These are phyloP conservation scores for Orientallactaga bullata DNA, from an alignment of 2,113 vertebrate species.

Conservation along the genomic window DNA sequence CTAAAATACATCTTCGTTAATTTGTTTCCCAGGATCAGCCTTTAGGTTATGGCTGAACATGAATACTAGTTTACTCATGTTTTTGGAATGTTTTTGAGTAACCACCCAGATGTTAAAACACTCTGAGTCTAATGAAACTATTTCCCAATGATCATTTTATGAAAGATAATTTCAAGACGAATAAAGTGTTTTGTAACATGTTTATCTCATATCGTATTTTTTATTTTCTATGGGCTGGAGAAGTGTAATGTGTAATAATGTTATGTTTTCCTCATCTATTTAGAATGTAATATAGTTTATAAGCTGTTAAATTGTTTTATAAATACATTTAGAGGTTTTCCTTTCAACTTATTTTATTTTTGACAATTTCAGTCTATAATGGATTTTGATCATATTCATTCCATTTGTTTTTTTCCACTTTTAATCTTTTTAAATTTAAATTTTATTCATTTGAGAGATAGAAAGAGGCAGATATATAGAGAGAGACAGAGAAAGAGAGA, in stretches of 20 bases:
- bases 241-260: not conserved
- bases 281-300: not conserved
- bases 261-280: not conserved
- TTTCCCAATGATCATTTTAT: slow-evolving; percentile 53
- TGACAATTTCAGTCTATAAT: not conserved
- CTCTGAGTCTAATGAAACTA: slow-evolving; percentile 53
- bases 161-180: slow-evolving; percentile 64
- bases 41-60: slow-evolving; percentile 32
- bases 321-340: not conserved
- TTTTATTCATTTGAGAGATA: too few species aligned
- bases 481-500: too few species aligned
- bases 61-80: slow-evolving; percentile 53
- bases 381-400: too few species aligned
- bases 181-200: slow-evolving; percentile 15
- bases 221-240: slow-evolving; percentile 27
- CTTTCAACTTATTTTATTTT: not conserved
- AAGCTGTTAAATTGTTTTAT: not conserved
- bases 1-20: not conserved
- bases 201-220: slow-evolving; percentile 44
- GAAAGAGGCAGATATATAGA: too few species aligned
- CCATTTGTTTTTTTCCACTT: too few species aligned
- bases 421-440: too few species aligned
- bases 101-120: slow-evolving; percentile 48
- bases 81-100: slow-evolving; percentile 65
- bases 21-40: not conserved